Evolutionary conservation across 2,797 vertebrate genomes (phyloP), one percentile per base, ranked within the genome.

Genomic region (Nasua narica): DNA sequence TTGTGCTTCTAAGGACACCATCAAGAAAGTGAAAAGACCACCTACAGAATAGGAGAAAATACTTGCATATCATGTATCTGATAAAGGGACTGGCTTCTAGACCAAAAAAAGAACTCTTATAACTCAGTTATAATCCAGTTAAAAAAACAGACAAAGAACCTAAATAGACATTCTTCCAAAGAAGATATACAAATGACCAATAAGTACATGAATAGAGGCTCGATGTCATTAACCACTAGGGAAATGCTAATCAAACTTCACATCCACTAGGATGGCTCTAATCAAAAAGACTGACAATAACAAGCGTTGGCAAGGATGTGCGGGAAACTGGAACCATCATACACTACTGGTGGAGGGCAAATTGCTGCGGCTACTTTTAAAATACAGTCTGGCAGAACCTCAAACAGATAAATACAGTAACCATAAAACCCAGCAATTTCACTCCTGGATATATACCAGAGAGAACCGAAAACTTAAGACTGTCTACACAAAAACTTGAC

Each of bases 381-480:
- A 96, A 92, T 58, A 35, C 4, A n/a, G 18, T 16, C 79, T 92
- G 70, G 70, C 14, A 2, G 16, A 50, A 58, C 50, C 72, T 76
- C 67, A 21, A 88, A 83, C 84, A 12, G 74, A 67, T 92, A 70
- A 95, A 88, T 83, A 92, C 4, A 90, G 67, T 87, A 81, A 86
- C 67, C 48, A 32, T 21, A 29, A 14, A 32, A 90, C 58, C 50
- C 74, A 35, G 87, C 32, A 91, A 60, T 89, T 65, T 46, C 52
- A 93, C 37, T 72, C 62, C 58, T 85, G 78, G 35, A 7, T 40
- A 23, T 37, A 46, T 5, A 86, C 29, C 48, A 76, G 27, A 92
- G 11, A 56, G 60, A 85, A 65, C n/a, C 4, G 21, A 87, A 83
- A 62, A 91, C n/a, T 48, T 40, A 69, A 62, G 48, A 25, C 27